A percentile compares a stretch with the other conserved stretches of the same genome.
These are phyloP conservation scores for Botrylloides violaceus DNA, from an alignment of 23 tunicate genomes.

Conservation along the genomic window DNA sequence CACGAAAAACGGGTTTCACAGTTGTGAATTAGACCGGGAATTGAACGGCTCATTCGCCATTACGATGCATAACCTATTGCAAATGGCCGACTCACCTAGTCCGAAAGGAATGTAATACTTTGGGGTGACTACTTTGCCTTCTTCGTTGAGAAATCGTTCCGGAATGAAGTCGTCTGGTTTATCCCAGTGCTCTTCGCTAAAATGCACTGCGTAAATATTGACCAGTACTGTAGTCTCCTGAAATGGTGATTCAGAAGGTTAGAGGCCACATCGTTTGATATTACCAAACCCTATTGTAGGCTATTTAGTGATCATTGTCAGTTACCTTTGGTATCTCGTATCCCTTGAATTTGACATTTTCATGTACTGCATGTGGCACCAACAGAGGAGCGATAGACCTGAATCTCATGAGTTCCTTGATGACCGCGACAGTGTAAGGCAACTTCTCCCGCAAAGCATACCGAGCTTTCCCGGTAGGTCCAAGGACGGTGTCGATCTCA, in stretches of 20 bases:
- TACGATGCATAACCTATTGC: too few relatives aligned
- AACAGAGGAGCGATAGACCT: slow-evolving; percentile 1
- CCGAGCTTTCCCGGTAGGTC: not conserved
- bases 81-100: not conserved
- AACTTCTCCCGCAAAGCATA: not conserved
- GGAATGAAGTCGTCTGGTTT: slow-evolving; percentile 69
- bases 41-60: too few relatives aligned
- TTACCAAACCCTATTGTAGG: too few relatives aligned
- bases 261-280: too few relatives aligned
- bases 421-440: slow-evolving; percentile 1
- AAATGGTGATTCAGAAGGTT: too few relatives aligned
- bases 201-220: slow-evolving; percentile 56
- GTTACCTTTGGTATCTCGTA: slow-evolving; percentile 8
- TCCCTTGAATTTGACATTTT: not conserved
- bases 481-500: slow-evolving; percentile 27
- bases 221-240: slow-evolving; percentile 35
- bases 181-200: slow-evolving; percentile 45
- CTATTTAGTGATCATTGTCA: too few relatives aligned
- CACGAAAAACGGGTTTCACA: too few relatives aligned
- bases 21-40: too few relatives aligned
- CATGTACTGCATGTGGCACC: not conserved
- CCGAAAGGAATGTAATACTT: slow-evolving; percentile 15
- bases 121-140: slow-evolving; percentile 33
- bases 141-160: slow-evolving; percentile 39
- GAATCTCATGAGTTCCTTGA: slow-evolving; percentile 17